Conservation (phyloP, 53 echinoderm and acorn worm genomes). For the Luidia sarsii region DNA sequence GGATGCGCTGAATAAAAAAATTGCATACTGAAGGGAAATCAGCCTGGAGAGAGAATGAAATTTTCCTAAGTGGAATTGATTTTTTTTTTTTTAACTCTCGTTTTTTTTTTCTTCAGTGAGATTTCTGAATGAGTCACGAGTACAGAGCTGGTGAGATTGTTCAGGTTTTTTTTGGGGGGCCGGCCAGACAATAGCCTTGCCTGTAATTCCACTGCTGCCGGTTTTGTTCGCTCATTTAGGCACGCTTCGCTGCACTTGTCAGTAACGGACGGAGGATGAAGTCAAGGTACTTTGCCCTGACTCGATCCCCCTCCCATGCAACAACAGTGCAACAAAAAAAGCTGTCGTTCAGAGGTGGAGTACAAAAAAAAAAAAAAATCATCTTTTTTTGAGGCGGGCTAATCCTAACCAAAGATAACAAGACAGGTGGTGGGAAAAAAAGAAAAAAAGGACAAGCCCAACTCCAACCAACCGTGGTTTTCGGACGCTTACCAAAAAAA, state of each 20-base stretch:
- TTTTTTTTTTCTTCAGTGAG: too few relatives aligned
- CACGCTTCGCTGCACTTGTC: neutral
- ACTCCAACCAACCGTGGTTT: too few relatives aligned
- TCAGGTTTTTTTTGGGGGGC: neutral
- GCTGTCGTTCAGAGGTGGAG: conserved; percentile 26
- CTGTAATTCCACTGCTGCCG: neutral
- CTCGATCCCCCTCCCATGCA: too few relatives aligned
- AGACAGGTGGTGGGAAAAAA: conserved; percentile 5
- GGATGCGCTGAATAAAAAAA: too few relatives aligned
- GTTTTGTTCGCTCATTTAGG: neutral
- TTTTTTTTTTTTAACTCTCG: too few relatives aligned
- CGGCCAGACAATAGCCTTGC: neutral
- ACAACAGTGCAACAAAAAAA: conserved; percentile 1
- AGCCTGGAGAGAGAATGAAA: too few relatives aligned
- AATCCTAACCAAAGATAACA: conserved; percentile 35
- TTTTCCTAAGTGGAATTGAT: too few relatives aligned
- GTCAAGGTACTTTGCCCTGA: conserved; percentile 34
- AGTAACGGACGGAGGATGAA: neutral
- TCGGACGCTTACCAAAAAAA: too few relatives aligned
- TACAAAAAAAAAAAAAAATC: too few relatives aligned
- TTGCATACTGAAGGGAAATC: too few relatives aligned
- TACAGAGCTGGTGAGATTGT: neutral
- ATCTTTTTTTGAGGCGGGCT: neutral
- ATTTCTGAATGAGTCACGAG: conserved; percentile 8
- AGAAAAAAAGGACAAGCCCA: too few relatives aligned